Conservation (phyloP, 92 coral and sea anemone species). For the Zoanthus sansibaricus region DNA sequence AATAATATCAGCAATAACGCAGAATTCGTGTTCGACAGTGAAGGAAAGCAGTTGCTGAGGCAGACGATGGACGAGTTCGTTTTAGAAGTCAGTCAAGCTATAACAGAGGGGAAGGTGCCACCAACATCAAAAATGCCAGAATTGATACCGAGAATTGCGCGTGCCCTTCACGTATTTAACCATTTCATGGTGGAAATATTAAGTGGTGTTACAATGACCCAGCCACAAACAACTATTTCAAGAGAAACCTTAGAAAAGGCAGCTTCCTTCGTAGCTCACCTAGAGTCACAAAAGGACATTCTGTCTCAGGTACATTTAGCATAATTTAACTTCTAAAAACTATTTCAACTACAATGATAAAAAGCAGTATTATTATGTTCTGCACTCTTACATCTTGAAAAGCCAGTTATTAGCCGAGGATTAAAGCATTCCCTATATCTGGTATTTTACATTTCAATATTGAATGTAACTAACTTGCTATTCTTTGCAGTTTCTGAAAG, state of each 20-base stretch:
- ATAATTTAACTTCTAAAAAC: too few relatives aligned
- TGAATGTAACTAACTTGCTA: too few relatives aligned
- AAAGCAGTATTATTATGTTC: too few relatives aligned
- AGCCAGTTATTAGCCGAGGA: too few relatives aligned
- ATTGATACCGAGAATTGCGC: constrained; percentile 53
- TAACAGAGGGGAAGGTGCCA: constrained; percentile 59
- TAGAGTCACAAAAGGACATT: constrained; percentile 68
- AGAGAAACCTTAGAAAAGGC: constrained; percentile 58
- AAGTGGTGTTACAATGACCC: constrained; percentile 47
- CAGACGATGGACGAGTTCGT: constrained; percentile 39
- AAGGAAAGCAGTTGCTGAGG: constrained; percentile 27
- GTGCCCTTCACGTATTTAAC: constrained; percentile 56
- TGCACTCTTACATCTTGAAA: too few relatives aligned
- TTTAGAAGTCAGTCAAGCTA: constrained; percentile 52
- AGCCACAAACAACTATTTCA: constrained; percentile 48
- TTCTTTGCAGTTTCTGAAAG: too few relatives aligned
- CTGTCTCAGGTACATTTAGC: constrained; percentile 48
- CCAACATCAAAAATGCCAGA: constrained; percentile 69
- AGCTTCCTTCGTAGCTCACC: constrained; percentile 43
- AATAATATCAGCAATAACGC: not conserved
- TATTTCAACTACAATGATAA: too few relatives aligned
- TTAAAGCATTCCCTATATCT: too few relatives aligned
- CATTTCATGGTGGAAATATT: constrained; percentile 60
- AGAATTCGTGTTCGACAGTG: constrained; percentile 33
- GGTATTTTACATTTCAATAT: too few relatives aligned